Percentiles rank a stretch among this genome's conserved stretches.
Conservation (phyloP, 2,113 vertebrate species). For the Danio rerio region GRCz12tu NC_133179.1:14069001-14069500, state of each 20-base stretch:
- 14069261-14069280: constrained; percentile 45
- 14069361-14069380: neutral
- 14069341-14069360: constrained; percentile 40
- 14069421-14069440: neutral
- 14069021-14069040: too few species aligned
- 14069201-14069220: neutral
- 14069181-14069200: too few species aligned
- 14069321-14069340: constrained; percentile 17
- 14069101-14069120: too few species aligned
- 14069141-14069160: too few species aligned
- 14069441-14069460: neutral
- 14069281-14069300: neutral
- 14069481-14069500: neutral
- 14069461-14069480: neutral
- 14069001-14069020: too few species aligned
- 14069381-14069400: constrained; percentile 7
- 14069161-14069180: too few species aligned
- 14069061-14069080: too few species aligned
- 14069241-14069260: constrained; percentile 8
- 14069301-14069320: constrained; percentile 43
- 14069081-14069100: too few species aligned
- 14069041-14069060: too few species aligned
- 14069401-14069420: neutral
- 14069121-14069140: too few species aligned
- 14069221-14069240: neutral